Base-by-base conservation (phyloP, 1,140 invertebrate species). In the Eumaeus atala region DNA sequence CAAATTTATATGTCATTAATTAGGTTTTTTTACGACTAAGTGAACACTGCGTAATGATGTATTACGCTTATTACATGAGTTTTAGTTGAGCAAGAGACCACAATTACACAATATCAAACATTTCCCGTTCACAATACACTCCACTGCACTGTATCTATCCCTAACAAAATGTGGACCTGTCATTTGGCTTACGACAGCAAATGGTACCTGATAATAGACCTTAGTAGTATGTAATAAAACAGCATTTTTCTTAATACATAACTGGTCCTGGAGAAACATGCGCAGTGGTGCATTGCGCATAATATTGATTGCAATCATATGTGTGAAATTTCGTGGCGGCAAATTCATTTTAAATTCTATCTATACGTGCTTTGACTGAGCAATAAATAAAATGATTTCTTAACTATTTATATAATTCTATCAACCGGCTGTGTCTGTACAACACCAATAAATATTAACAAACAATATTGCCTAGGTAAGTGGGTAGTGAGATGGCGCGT, bases 291-390 rank as follows among this genome's bases (percentile, higher is more conserved):
- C 71, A 83, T 75, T 84, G 83, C 83, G 80, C 83, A 86, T 57
- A 63, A 76, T 86, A 86, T 86, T 77, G 79, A 84, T 86, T 86
- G 64, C 70, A 77, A 81, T 78, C 74, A 82, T 76, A 79, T 82
- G 77, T 77, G 72, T 66, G 69, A 66, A 68, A 51, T 69, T 62
- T 75, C 77, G 51, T 81, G 78, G 83, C 82, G 82, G 80, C 70
- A 84, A 82, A 72, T 80, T 72, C 35, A 53, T 53, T 53, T 53
- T 42, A 40, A 53, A 44, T 42, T 44, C 18, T 33, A 21, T 44
- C 21, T 6, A 6, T 28, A 28, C 21, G 21, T 28, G 21, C 6
- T 28, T 28, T 6, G 21, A 3, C 21, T 28, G 6, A 28, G 21
- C 21, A 3, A 28, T 28, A 28, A 28, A 28, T 28, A 28, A 28